Base-by-base conservation (phyloP, 1,140 invertebrate genomes). In the Aricia agestis region DNA sequence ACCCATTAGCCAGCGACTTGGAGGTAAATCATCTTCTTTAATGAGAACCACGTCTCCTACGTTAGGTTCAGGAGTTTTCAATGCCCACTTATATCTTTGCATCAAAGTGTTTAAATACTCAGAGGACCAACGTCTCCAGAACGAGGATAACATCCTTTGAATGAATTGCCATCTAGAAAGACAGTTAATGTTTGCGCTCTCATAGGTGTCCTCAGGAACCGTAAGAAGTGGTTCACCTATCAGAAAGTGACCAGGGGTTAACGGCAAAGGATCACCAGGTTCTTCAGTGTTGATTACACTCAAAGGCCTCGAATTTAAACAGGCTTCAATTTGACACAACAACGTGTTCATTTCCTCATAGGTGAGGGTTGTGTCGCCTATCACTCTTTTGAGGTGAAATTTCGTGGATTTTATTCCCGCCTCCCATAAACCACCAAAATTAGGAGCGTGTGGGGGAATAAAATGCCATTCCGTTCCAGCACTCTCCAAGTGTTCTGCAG, bases 351-450 rank as follows among this genome's bases (percentile, higher is more conserved):
- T n/a, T 15, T 17, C 58, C 7, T 59, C n/a, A n/a, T 18, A 59
- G 3, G 17, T 59, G 7, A 59, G 58, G 18, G 58, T 59, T 7
- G 15, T 19, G 9, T 18, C 9, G 2, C 58, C 58, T 17, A 59
- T n/a, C 4, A 59, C 58, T 18, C 68, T 52, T 18, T 42, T 59
- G 0, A 73, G 19, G 19, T 73, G 72, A 13, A 17, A 9, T 32
- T 73, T 73, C 0, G 66, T 45, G 6, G 59, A 69, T 41, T 66
- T 52, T 6, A 69, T 41, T 2, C 67, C 71, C 10, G 71, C 68
- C 25, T 73, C 72, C 72, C 72, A 73, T n/a, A 74, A 13, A 1
- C 72, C 72, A n/a, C 72, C 72, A 17, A 71, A 74, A 66, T 71
- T 57, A 15, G 72, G 72, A 1, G 59, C 13, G 19, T 59, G 15